Percentiles rank a stretch among this genome's conserved stretches.
Conservation (phyloP, 2,113 vertebrate genomes). For the Catharus bicknelli region DNA sequence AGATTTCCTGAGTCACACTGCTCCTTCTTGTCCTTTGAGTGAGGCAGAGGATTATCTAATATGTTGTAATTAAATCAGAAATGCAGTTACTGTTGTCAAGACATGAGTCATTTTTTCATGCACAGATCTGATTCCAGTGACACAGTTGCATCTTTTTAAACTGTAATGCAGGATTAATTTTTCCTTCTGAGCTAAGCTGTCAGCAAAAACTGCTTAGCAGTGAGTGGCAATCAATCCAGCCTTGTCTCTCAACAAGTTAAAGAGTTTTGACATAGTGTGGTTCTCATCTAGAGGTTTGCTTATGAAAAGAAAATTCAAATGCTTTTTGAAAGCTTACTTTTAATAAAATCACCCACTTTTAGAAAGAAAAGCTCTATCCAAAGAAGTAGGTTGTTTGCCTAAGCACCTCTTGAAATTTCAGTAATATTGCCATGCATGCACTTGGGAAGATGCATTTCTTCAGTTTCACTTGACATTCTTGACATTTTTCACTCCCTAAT, state of each 20-base stretch:
- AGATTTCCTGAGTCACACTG: neutral
- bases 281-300: slow-evolving; percentile 10
- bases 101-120: slow-evolving; percentile 2
- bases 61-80: neutral
- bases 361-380: neutral
- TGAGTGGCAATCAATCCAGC: slow-evolving; percentile 44
- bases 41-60: neutral
- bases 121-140: neutral
- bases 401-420: slow-evolving; percentile 42
- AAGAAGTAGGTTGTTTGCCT: slow-evolving; percentile 13
- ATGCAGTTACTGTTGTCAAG: neutral
- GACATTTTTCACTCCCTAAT: slow-evolving; percentile 20
- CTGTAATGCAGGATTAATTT: neutral
- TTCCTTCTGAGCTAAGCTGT: slow-evolving; percentile 20
- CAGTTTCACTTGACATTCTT: slow-evolving; percentile 9
- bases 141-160: slow-evolving; percentile 31
- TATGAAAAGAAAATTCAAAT: neutral
- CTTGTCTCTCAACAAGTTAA: slow-evolving; percentile 50
- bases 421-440: neutral
- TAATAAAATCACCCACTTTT: slow-evolving; percentile 25
- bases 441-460: neutral
- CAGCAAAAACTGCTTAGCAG: slow-evolving; percentile 39
- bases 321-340: neutral
- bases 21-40: neutral
- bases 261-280: slow-evolving; percentile 13